Conservation (phyloP, 2,888 invertebrate genomes). For the Cosmopolites sordidus region DNA sequence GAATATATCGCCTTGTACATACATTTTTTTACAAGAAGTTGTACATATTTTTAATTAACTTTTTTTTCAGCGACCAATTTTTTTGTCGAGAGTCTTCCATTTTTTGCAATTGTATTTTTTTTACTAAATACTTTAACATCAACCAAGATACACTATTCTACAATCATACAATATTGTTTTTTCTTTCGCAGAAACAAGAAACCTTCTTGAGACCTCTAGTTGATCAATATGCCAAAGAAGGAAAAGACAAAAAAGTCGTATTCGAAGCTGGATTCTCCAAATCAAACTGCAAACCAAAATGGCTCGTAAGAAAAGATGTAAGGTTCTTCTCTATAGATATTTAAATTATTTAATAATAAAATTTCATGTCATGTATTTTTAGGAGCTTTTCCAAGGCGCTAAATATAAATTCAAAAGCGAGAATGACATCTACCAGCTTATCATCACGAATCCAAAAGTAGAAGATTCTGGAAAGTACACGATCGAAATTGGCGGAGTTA, state of each 20-base stretch:
- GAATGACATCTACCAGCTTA: conserved; percentile 84
- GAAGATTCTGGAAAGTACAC: conserved; percentile 97
- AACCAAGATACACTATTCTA: neutral
- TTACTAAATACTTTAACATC: conserved; percentile 1
- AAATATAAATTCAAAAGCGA: conserved; percentile 96
- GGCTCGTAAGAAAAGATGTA: conserved; percentile 90
- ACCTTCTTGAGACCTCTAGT: conserved; percentile 90
- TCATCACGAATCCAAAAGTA: conserved; percentile 85
- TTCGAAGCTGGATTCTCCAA: conserved; percentile 96
- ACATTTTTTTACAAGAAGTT: conserved; percentile 6
- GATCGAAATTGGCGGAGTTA: conserved; percentile 87
- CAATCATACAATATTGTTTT: neutral
- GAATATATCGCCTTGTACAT: conserved; percentile 18
- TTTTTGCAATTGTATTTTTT: neutral
- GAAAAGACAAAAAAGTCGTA: conserved; percentile 90
- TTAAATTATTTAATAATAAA: neutral
- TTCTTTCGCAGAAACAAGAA: conserved; percentile 74
- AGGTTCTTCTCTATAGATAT: conserved; percentile 48
- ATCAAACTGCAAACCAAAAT: conserved; percentile 90
- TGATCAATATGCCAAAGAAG: conserved; percentile 91
- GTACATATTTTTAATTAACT: conserved; percentile 11
- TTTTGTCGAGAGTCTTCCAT: conserved; percentile 6
- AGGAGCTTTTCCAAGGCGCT: conserved; percentile 94
- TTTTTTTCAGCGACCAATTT: conserved; percentile 21
- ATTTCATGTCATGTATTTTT: conserved; percentile 21